phyloP scores from a whole-genome alignment of 2,113 vertebrate genomes.

The Myocastor coypus region DNA sequence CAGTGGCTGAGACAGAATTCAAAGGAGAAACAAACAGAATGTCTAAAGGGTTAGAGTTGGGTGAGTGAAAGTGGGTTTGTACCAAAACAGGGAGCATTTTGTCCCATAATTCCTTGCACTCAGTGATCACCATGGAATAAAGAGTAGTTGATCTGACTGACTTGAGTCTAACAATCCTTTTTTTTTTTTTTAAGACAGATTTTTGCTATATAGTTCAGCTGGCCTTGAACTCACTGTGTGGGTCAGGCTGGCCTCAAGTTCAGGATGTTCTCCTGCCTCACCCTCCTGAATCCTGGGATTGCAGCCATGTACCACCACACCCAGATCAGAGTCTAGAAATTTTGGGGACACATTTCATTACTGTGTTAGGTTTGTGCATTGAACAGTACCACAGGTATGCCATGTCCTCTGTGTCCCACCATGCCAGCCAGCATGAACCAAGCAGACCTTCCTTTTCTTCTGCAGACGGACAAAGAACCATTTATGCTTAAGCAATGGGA shows the following conservation, averaged over 20 bases:
- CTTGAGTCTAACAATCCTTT: neutral
- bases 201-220: neutral
- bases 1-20: neutral
- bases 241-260: neutral
- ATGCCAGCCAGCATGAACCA: neutral
- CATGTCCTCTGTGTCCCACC: rapidly evolving
- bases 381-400: too few relatives aligned
- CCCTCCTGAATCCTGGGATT: neutral
- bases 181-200: neutral
- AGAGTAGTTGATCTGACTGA: neutral
- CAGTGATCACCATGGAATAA: neutral
- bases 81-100: neutral
- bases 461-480: neutral
- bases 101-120: too few relatives aligned
- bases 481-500: neutral
- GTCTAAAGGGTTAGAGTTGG: neutral
- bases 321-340: neutral
- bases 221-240: neutral
- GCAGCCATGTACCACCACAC: neutral
- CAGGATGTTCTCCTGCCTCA: neutral
- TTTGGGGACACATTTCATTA: neutral
- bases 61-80: neutral
- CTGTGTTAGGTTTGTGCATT: neutral
- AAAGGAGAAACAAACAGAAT: neutral
- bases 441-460: neutral